A percentile compares a stretch with the other conserved stretches of the same genome.
phyloP scores from a whole-genome alignment of 1,140 invertebrate genomes.

The Gryllus bimaculatus region DNA sequence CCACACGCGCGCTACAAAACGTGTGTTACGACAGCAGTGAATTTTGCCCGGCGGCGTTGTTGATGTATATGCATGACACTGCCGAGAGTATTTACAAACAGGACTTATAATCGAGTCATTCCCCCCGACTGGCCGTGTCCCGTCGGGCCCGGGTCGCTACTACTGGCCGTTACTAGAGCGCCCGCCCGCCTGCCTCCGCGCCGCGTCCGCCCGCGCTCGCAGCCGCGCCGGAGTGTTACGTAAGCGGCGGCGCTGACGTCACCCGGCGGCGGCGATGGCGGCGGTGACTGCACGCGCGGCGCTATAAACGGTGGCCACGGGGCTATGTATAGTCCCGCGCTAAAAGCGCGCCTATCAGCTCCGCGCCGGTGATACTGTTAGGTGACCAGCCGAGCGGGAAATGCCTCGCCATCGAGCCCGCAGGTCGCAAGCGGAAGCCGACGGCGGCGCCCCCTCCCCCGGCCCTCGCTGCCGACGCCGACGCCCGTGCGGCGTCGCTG shows the following conservation, averaged over 20 bases:
- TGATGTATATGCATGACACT: slow-evolving; percentile 4
- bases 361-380: neutral
- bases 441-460: no score
- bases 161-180: no score
- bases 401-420: neutral
- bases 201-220: neutral
- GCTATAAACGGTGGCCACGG: neutral
- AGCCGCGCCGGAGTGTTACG: neutral
- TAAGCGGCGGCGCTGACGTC: neutral
- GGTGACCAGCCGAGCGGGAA: neutral
- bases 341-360: neutral
- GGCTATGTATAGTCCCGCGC: neutral
- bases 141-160: neutral
- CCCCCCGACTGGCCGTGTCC: neutral
- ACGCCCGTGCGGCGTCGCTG: neutral
- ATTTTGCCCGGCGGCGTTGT: neutral
- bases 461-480: neutral
- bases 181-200: no score
- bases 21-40: slow-evolving; percentile 3
- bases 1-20: neutral
- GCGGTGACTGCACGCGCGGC: no score
- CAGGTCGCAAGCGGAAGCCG: neutral
- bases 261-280: neutral
- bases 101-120: slow-evolving; percentile 4
- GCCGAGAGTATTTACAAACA: neutral